Percentiles rank a stretch among this genome's conserved stretches.
Conservation (phyloP, 2,113 vertebrate genomes). For the Trichomycterus rosablanca region DNA sequence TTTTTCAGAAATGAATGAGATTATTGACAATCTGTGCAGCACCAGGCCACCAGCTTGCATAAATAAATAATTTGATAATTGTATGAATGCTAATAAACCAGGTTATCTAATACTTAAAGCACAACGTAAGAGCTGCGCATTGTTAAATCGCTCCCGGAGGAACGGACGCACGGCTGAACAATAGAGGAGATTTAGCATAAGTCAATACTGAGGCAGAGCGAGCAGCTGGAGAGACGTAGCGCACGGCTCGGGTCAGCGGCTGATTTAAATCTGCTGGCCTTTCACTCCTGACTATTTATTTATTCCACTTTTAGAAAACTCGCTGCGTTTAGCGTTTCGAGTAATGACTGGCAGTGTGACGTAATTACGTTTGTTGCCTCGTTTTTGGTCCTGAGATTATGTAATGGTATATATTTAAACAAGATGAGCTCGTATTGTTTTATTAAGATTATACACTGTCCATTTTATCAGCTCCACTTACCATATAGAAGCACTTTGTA, state of each 20-base stretch:
- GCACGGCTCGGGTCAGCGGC: conserved; percentile 69
- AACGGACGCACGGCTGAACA: conserved; percentile 65
- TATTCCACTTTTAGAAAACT: conserved; percentile 55
- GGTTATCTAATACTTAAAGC: conserved; percentile 65
- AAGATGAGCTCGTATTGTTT: no score
- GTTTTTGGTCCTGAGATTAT: conserved; percentile 27
- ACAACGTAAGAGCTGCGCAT: conserved; percentile 58
- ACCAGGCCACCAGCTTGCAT: not conserved
- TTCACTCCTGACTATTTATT: conserved; percentile 56
- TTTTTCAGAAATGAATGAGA: no score
- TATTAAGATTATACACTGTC: no score
- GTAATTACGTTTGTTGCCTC: conserved; percentile 19
- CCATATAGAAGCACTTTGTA: no score
- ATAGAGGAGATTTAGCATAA: conserved; percentile 59
- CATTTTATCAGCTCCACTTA: no score
- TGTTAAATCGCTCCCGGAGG: conserved; percentile 58
- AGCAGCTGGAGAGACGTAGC: conserved; percentile 68
- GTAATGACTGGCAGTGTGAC: conserved; percentile 29
- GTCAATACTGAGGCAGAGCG: conserved; percentile 61
- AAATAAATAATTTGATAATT: conserved; percentile 51
- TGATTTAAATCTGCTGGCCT: conserved; percentile 49
- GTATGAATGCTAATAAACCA: conserved; percentile 54
- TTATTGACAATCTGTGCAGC: not conserved
- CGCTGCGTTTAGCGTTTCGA: conserved; percentile 9
- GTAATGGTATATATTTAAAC: no score